Percentiles rank a stretch among this genome's conserved stretches.
Evolutionary conservation across 2,113 vertebrate genomes (phyloP).

Genomic region (Zosterops pallidus): DNA sequence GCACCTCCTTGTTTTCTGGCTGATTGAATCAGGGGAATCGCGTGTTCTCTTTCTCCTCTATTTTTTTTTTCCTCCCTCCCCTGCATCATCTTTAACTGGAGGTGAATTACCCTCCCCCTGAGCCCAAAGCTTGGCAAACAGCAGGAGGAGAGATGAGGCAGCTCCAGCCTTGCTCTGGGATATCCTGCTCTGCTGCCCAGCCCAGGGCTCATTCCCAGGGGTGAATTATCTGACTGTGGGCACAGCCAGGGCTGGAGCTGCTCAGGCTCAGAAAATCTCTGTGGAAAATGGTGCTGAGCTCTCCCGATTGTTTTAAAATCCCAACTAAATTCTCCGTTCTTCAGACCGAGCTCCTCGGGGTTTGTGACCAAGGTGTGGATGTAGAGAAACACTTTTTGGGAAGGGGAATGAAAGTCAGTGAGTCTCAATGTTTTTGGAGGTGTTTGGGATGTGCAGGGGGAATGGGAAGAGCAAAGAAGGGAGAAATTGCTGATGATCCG

Average conservation of each 20-base stretch:
- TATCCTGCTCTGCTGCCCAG: neutral
- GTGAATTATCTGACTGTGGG: neutral
- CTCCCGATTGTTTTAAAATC: neutral
- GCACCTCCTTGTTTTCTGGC: constrained; percentile 34
- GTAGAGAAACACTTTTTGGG: neutral
- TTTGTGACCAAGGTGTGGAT: neutral
- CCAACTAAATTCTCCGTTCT: neutral
- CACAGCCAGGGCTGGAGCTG: neutral
- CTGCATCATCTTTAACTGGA: neutral
- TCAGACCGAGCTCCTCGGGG: neutral
- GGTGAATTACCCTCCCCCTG: neutral
- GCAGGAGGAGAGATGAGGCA: neutral
- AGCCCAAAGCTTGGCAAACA: neutral
- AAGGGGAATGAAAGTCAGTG: neutral
- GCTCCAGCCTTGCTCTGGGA: neutral
- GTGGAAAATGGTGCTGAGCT: neutral
- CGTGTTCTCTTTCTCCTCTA: neutral
- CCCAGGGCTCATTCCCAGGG: neutral
- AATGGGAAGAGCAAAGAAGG: neutral
- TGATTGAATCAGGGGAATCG: constrained; percentile 46
- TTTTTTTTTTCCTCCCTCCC: neutral
- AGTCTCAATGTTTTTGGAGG: neutral
- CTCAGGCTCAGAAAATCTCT: neutral
- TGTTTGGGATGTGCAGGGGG: neutral
- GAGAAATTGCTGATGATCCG: neutral